Evolutionary conservation across 2,797 vertebrate genomes (phyloP).

Genomic region (Eulemur albifrons): DNA sequence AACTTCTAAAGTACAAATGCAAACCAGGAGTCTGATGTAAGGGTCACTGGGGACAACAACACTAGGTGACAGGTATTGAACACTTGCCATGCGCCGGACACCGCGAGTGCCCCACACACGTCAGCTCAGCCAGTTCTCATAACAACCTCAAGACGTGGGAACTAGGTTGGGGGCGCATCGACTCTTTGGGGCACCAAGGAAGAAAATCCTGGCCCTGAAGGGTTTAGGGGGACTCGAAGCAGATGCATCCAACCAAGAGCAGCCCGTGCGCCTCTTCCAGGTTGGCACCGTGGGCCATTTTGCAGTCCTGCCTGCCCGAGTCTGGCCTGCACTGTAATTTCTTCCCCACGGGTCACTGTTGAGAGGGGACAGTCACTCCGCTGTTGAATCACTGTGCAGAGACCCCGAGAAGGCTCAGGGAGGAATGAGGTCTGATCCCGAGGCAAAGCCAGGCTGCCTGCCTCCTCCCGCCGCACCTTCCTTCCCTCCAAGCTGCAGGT

Average conservation of each 20-base stretch:
- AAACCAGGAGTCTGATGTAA: neutral
- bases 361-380: neutral
- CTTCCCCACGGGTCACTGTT: neutral
- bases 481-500: neutral
- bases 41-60: too few species aligned
- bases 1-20: neutral
- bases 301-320: neutral
- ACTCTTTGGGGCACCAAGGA: neutral
- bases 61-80: too few species aligned
- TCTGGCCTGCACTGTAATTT: neutral
- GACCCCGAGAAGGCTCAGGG: too few species aligned
- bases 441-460: neutral
- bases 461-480: too few species aligned
- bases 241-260: neutral
- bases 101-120: neutral
- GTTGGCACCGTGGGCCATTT: too few species aligned
- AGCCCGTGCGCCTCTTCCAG: neutral
- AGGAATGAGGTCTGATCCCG: neutral
- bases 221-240: neutral
- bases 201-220: neutral
- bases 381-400: neutral
- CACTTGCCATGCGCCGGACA: neutral
- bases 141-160: neutral
- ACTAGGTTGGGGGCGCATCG: rapidly evolving
- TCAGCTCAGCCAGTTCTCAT: neutral